A percentile compares a stretch with the other conserved stretches of the same genome.
phyloP scores from a whole-genome alignment of 2,888 invertebrate genomes.

The Troides oblongomaculatus region DNA sequence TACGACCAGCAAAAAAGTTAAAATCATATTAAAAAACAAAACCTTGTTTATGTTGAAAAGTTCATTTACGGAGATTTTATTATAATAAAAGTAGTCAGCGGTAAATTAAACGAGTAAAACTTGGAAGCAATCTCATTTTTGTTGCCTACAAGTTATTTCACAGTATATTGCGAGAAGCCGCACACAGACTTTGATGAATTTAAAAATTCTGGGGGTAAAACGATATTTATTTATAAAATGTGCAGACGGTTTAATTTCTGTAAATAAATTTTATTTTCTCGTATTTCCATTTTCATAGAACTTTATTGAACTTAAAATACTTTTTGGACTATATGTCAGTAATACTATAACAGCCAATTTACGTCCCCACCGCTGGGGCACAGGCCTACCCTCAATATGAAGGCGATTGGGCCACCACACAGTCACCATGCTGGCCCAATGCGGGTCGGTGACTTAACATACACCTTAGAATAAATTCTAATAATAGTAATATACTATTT shows the following conservation, averaged over 20 bases:
- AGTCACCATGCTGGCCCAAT: no score
- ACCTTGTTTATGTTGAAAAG: not conserved
- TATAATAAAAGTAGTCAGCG: conserved; percentile 7
- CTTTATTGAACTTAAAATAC: not conserved
- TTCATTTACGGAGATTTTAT: conserved; percentile 1
- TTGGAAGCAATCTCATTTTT: conserved; percentile 18
- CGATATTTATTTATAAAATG: not conserved
- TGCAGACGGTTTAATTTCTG: not conserved
- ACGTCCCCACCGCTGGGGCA: no score
- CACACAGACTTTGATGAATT: conserved; percentile 18
- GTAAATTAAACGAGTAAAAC: conserved; percentile 12
- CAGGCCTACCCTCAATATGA: no score
- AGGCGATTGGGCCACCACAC: not conserved
- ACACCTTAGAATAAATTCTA: no score
- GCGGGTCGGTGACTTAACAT: no score
- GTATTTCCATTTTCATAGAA: not conserved
- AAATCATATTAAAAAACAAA: not conserved
- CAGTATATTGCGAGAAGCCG: conserved; percentile 10
- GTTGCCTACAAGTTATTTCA: conserved; percentile 15
- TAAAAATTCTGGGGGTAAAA: conserved; percentile 4
- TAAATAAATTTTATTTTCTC: not conserved
- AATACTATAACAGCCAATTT: not conserved
- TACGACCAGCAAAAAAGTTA: not conserved
- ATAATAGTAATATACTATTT: no score
- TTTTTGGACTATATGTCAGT: not conserved